These are phyloP conservation scores for Hedya salicella DNA, from an alignment of 2,888 invertebrate genomes.

Conservation along the genomic window DNA sequence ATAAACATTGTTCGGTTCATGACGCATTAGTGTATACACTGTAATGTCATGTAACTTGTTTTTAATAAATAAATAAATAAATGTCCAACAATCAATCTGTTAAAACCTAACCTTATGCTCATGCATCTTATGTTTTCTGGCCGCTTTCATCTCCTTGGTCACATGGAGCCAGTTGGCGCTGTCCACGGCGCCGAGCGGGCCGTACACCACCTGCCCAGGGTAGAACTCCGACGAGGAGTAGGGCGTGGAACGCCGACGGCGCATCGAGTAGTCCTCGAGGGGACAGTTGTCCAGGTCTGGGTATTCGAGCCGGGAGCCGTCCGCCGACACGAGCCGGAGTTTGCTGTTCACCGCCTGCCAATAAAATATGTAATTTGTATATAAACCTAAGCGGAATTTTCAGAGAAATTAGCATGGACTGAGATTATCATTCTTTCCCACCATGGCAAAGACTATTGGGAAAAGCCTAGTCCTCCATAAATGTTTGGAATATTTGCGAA, in stretches of 20 bases:
- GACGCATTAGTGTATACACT: too few species aligned
- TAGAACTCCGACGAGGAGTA: slow-evolving; percentile 81
- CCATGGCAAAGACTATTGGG: too few species aligned
- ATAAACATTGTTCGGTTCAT: too few species aligned
- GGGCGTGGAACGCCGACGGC: slow-evolving; percentile 83
- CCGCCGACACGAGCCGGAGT: slow-evolving; percentile 87
- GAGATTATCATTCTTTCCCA: too few species aligned
- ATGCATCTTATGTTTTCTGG: slow-evolving; percentile 85
- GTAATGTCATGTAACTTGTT: too few species aligned
- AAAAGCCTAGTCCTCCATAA: too few species aligned
- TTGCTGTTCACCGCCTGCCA: slow-evolving; percentile 86
- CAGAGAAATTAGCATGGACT: too few species aligned
- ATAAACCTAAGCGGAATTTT: too few species aligned
- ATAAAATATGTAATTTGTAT: too few species aligned
- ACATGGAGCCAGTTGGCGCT: slow-evolving; percentile 92
- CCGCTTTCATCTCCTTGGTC: slow-evolving; percentile 89
- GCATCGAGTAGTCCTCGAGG: slow-evolving; percentile 89
- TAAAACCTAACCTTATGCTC: slow-evolving; percentile 78
- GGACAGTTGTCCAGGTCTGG: slow-evolving; percentile 88
- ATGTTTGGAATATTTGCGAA: too few species aligned
- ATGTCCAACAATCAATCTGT: too few species aligned
- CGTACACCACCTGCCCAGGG: slow-evolving; percentile 87
- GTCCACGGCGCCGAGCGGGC: slow-evolving; percentile 89
- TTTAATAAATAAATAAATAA: too few species aligned
- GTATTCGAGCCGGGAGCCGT: slow-evolving; percentile 87